Conservation (phyloP, 2,797 vertebrate genomes). For the Distichodus sexfasciatus region DNA sequence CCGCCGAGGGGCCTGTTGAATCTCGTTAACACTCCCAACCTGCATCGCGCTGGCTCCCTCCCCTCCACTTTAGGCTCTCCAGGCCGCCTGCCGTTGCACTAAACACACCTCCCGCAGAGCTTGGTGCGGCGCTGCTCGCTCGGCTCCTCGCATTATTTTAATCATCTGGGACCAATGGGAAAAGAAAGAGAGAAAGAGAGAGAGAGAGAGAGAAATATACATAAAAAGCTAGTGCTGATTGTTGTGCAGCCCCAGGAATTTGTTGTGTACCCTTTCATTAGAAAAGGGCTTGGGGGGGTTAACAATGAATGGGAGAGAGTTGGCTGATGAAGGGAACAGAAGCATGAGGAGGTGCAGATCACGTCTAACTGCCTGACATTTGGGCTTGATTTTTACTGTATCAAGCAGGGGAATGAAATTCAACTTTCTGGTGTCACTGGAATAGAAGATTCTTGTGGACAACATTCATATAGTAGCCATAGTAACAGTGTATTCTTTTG, state of each 20-base stretch:
- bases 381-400: constrained; percentile 8
- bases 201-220: constrained; percentile 7
- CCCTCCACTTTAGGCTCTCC: constrained; percentile 28
- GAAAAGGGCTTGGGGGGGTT: constrained; percentile 5
- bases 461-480: too few relatives aligned
- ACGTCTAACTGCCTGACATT: constrained; percentile 1
- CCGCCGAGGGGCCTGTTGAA: constrained; percentile 48
- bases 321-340: constrained; percentile 22
- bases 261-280: constrained; percentile 25
- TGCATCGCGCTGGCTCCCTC: constrained; percentile 35
- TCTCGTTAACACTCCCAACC: constrained; percentile 56
- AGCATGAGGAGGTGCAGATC: constrained; percentile 11
- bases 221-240: constrained; percentile 32
- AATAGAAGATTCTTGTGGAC: too few relatives aligned
- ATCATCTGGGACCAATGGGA: constrained; percentile 34
- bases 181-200: not conserved
- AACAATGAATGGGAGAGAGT: not conserved
- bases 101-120: constrained; percentile 50
- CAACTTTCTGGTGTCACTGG: constrained; percentile 18
- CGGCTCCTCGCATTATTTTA: constrained; percentile 46
- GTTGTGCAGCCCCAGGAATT: constrained; percentile 16
- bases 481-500: too few relatives aligned
- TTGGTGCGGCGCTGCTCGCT: constrained; percentile 24
- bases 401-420: too few relatives aligned
- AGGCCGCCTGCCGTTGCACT: constrained; percentile 32